phyloP scores from a whole-genome alignment of 1,140 invertebrate genomes.

The Drosophila subobscura region DNA sequence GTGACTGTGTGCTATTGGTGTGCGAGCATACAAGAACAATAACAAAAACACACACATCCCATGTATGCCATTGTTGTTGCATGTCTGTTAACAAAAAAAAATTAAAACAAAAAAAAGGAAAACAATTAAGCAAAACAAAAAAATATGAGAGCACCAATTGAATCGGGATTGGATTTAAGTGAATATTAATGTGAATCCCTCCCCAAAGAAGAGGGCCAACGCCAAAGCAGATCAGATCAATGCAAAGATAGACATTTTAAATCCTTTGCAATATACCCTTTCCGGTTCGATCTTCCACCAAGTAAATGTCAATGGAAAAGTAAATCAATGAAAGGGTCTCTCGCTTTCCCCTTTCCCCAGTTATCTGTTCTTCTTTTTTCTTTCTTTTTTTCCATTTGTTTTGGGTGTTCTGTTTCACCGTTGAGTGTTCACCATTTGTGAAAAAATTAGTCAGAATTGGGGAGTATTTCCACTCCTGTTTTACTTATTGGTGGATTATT shows the following conservation, averaged over 20 bases:
- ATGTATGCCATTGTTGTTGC: conserved; percentile 11
- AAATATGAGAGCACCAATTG: background rate
- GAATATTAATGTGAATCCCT: background rate
- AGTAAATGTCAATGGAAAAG: too few relatives aligned
- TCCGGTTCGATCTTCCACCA: too few relatives aligned
- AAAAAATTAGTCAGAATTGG: too few relatives aligned
- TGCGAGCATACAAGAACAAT: conserved; percentile 46
- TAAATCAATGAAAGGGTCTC: too few relatives aligned
- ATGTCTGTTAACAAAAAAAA: conserved; percentile 24
- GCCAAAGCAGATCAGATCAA: too few relatives aligned
- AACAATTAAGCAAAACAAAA: conserved; percentile 6
- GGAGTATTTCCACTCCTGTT: background rate
- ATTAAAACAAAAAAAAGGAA: conserved; percentile 14
- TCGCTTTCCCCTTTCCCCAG: too few relatives aligned
- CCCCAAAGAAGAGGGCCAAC: too few relatives aligned
- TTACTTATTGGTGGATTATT: background rate
- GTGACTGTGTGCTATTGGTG: conserved; percentile 15
- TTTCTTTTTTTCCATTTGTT: conserved; percentile 6
- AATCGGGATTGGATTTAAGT: conserved; percentile 5
- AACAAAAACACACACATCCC: conserved; percentile 39
- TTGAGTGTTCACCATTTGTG: too few relatives aligned
- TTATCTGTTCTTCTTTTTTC: conserved; percentile 5
- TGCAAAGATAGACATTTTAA: too few relatives aligned
- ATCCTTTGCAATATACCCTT: too few relatives aligned
- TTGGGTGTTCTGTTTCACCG: too few relatives aligned